Evolutionary conservation across 2,888 invertebrate genomes (phyloP).

Genomic region (Macrosiphum euphorbiae): DNA sequence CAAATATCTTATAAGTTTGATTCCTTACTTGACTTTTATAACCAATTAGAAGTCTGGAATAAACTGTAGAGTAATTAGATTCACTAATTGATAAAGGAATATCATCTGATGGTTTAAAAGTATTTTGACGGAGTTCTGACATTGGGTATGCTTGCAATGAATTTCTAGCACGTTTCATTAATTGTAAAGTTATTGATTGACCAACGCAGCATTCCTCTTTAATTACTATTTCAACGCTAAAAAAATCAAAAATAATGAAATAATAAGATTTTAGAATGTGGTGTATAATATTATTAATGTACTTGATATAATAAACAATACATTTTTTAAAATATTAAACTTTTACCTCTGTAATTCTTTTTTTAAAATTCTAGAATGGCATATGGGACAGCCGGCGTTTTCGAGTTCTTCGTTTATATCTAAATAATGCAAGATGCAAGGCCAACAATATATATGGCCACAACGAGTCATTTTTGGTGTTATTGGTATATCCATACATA

Average conservation of each 20-base stretch:
- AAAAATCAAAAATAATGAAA: constrained; percentile 44
- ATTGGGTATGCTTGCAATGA: constrained; percentile 75
- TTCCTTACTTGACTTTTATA: constrained; percentile 76
- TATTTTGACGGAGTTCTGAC: constrained; percentile 67
- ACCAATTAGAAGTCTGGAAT: constrained; percentile 85
- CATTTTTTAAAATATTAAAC: neutral
- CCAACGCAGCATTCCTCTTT: constrained; percentile 75
- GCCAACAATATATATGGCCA: constrained; percentile 97
- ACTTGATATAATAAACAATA: neutral
- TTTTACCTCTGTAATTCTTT: constrained; percentile 85
- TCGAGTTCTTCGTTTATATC: constrained; percentile 86
- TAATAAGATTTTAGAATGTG: neutral
- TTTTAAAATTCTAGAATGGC: constrained; percentile 84
- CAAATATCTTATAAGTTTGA: neutral
- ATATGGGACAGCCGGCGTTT: constrained; percentile 89
- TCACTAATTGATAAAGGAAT: constrained; percentile 72
- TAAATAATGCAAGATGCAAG: constrained; percentile 93
- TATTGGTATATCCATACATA: constrained; percentile 88
- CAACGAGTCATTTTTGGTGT: constrained; percentile 94
- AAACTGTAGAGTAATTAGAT: constrained; percentile 74
- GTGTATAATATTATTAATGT: neutral
- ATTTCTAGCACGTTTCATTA: constrained; percentile 85
- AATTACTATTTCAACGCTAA: constrained; percentile 76
- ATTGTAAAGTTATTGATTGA: constrained; percentile 81
- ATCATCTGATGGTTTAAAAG: constrained; percentile 68